Evolutionary conservation across 2,113 vertebrate genomes (phyloP).

Genomic region (Colius striatus): DNA sequence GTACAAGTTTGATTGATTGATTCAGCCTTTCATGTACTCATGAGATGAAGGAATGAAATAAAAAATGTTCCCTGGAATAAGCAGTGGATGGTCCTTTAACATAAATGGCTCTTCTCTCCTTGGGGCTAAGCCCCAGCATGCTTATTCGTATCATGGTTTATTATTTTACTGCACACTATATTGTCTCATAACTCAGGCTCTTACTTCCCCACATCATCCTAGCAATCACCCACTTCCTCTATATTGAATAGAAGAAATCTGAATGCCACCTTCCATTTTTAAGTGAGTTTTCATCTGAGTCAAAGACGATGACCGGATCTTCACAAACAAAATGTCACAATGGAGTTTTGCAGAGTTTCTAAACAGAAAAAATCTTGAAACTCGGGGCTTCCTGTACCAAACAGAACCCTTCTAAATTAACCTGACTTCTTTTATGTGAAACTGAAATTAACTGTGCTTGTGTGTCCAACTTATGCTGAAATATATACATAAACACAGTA

Average conservation of each 20-base stretch:
- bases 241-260: neutral
- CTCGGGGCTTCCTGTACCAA: neutral
- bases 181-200: neutral
- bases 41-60: neutral
- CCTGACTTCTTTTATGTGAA: neutral
- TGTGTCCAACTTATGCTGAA: neutral
- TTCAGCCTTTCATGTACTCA: neutral
- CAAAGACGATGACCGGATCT: neutral
- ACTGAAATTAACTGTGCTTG: neutral
- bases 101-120: neutral
- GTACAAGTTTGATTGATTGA: neutral
- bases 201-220: neutral
- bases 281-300: neutral
- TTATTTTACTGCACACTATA: neutral
- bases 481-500: neutral
- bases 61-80: neutral
- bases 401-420: neutral
- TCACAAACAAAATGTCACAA: neutral
- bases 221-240: neutral
- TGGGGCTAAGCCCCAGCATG: neutral
- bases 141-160: neutral
- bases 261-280: neutral
- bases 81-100: neutral
- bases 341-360: neutral
- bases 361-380: neutral